Evolutionary conservation across 2,113 vertebrate genomes (phyloP).

Genomic region (Lasiurus cinereus): DNA sequence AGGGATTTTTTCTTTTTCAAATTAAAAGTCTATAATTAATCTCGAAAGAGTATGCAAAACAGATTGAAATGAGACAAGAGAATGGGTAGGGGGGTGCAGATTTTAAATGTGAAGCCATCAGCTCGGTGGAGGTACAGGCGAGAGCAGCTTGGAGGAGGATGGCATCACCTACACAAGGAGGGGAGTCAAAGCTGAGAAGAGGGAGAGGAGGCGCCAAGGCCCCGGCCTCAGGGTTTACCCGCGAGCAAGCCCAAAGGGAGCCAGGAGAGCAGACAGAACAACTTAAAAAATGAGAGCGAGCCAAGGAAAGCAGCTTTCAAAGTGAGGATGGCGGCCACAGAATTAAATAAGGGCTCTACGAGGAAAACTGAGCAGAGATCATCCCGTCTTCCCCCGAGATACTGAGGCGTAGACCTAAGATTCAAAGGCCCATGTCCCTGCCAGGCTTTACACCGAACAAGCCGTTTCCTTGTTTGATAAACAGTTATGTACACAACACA

Average conservation of each 20-base stretch:
- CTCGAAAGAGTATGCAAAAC: conserved; percentile 16
- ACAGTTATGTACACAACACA: conserved; percentile 33
- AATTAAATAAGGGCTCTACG: neutral
- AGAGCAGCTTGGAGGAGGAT: neutral
- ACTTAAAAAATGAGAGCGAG: neutral
- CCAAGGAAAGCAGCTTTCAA: neutral
- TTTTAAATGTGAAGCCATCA: conserved; percentile 49
- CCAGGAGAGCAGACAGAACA: neutral
- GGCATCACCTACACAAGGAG: neutral
- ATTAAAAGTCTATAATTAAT: conserved; percentile 59
- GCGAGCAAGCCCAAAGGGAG: neutral
- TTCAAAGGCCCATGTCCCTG: conserved; percentile 1
- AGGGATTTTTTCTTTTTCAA: conserved; percentile 7
- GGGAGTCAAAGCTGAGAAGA: conserved; percentile 22
- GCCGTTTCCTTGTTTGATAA: conserved; percentile 40
- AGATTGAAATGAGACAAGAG: conserved; percentile 37
- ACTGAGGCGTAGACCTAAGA: conserved; percentile 47
- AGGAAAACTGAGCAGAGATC: conserved; percentile 42
- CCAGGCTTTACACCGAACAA: conserved; percentile 45
- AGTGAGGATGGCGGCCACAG: conserved; percentile 12
- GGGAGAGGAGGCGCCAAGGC: neutral
- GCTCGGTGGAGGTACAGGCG: neutral
- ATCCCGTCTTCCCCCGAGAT: neutral
- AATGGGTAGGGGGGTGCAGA: neutral
- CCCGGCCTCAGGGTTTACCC: neutral